Percentiles rank a stretch among this genome's conserved stretches.
Evolutionary conservation across 2,888 invertebrate genomes (phyloP).

Genomic region (Metellina segmentata): DNA sequence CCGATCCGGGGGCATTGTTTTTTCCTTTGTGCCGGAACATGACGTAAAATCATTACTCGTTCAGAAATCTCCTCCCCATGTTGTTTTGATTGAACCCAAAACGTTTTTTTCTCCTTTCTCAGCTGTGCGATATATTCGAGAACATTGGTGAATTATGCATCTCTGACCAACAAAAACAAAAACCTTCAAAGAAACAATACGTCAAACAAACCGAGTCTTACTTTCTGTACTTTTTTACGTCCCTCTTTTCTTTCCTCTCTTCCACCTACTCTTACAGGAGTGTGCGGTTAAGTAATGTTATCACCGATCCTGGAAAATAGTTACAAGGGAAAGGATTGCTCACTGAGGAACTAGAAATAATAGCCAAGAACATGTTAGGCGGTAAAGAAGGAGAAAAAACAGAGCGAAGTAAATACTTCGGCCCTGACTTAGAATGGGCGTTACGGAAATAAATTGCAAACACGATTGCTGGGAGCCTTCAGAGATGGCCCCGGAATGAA

Average conservation of each 20-base stretch:
- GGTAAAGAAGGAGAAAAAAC: constrained; percentile 25
- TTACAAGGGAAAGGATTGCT: constrained; percentile 51
- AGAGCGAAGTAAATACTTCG: not conserved
- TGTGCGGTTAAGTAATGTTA: constrained; percentile 58
- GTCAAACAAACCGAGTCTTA: not conserved
- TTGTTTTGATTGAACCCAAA: not conserved
- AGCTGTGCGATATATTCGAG: not conserved
- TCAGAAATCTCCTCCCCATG: constrained; percentile 25
- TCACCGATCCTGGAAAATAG: constrained; percentile 57
- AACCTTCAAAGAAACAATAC: constrained; percentile 52
- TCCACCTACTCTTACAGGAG: not conserved
- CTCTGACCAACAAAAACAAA: constrained; percentile 19
- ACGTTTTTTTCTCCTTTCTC: constrained; percentile 5
- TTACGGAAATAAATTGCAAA: constrained; percentile 61
- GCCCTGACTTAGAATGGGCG: constrained; percentile 66
- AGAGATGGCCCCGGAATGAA: constrained; percentile 12
- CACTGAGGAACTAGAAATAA: constrained; percentile 30
- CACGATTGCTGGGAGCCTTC: constrained; percentile 41
- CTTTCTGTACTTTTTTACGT: constrained; percentile 13
- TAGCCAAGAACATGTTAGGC: constrained; percentile 12
- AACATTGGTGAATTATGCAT: constrained; percentile 54
- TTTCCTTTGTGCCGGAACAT: constrained; percentile 26
- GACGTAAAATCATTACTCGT: constrained; percentile 55
- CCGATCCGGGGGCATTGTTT: constrained; percentile 7
- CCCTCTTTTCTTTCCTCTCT: not conserved